Evolutionary conservation across 2,888 invertebrate species (phyloP), one percentile per base, ranked within the genome.

Genomic region (Hypercompe scribonia): DNA sequence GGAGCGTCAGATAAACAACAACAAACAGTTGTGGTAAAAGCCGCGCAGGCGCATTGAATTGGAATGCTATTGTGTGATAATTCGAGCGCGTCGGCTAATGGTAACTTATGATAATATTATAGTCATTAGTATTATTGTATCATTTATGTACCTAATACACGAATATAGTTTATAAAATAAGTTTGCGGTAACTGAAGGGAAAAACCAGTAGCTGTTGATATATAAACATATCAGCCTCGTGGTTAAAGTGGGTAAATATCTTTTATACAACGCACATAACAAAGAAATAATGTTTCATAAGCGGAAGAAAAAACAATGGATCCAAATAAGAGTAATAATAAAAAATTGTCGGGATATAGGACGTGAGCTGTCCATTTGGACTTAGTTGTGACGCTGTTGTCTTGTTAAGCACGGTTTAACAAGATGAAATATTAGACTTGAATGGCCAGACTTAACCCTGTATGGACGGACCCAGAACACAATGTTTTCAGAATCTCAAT

Each of bases 61-160:
- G 87, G 87, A 88, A 90, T 90, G 89, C 78, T 85, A 90, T 90
- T 90, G 91, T 90, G 83, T 89, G 89, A 89, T 89, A 89, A 89
- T 88, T 73, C 71, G 76, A 71, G 71, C 77, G 70, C 61, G 31
- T 61, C 61, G 18, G 61, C 31, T 61, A 61, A 31, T 61, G 15
- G 31, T 31, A 28, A 31, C 31, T 61, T 61, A 18, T 31, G 18
- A 61, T 61, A 61, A 61, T 61, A 18, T 18, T 31, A 18, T 31
- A 61, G 31, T 15, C 13, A 61, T 54, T 24, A 50, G 24, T 50
- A 24, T 50, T 50, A 50, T 21, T 54, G 10, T 13, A 54, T 54
- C 11, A 13, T 13, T 54, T n/a, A 54, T 54, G 28, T 13, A 54
- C 54, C 24, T 54, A 54, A 54, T n/a, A n/a, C 3, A 28, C 3